These are phyloP conservation scores for Pemphigus obesinymphae DNA, from an alignment of 1,140 invertebrate genomes.

Conservation along the genomic window DNA sequence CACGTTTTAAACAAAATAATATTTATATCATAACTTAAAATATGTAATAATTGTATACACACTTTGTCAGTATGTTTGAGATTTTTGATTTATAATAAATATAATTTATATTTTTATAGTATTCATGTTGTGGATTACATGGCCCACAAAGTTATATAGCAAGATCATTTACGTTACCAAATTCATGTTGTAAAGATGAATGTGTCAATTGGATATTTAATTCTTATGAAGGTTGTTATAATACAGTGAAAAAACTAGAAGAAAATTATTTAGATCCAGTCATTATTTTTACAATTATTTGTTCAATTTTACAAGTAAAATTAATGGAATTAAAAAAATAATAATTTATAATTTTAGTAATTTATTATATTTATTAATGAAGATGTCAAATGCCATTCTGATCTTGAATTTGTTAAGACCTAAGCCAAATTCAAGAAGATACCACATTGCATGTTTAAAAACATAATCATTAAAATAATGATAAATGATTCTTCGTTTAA, in stretches of 20 bases:
- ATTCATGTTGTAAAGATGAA: background rate
- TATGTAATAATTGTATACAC: no score
- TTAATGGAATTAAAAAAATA: background rate
- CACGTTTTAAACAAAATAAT: no score
- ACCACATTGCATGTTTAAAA: background rate
- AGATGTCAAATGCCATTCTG: slow-evolving; percentile 29
- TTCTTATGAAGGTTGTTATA: background rate
- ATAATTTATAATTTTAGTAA: background rate
- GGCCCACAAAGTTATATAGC: slow-evolving; percentile 10
- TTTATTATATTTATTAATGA: background rate
- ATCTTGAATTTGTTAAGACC: slow-evolving; percentile 27
- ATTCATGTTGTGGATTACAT: slow-evolving; percentile 18
- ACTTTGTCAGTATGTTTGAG: no score
- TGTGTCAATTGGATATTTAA: background rate
- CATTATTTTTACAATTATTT: background rate
- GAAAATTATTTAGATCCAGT: slow-evolving; percentile 19
- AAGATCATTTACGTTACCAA: background rate
- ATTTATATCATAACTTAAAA: no score
- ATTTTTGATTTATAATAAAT: no score
- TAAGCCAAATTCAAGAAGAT: slow-evolving; percentile 35
- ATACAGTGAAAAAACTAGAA: slow-evolving; percentile 6
- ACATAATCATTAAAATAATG: background rate
- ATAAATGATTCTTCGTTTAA: background rate
- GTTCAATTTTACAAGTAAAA: slow-evolving; percentile 26
- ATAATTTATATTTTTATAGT: background rate